Evolutionary conservation across 2,113 vertebrate genomes (phyloP).

Genomic region (Xiphorhynchus elegans): DNA sequence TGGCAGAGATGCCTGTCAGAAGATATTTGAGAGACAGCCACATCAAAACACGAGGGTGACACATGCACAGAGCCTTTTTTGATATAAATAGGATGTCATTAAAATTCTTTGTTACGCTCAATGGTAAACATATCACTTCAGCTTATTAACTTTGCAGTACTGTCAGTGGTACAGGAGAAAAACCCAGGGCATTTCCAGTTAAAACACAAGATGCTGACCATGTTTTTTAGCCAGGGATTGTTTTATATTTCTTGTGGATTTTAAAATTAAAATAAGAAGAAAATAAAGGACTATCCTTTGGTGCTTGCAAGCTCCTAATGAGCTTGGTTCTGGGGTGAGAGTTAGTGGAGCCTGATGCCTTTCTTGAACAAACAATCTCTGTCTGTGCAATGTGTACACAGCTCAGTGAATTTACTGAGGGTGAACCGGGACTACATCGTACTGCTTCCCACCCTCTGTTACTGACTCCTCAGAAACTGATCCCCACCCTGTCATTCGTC

Average conservation of each 20-base stretch:
- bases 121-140: background rate
- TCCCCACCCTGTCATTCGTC: background rate
- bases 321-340: background rate
- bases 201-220: background rate
- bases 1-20: slow-evolving; percentile 36
- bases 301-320: background rate
- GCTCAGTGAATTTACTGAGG: background rate
- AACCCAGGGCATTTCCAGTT: background rate
- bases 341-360: background rate
- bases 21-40: background rate
- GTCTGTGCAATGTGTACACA: background rate
- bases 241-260: background rate
- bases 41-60: slow-evolving; percentile 18
- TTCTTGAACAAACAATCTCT: slow-evolving; percentile 28
- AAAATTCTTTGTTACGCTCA: background rate
- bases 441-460: background rate
- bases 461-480: background rate
- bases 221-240: background rate
- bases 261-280: background rate
- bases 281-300: background rate
- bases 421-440: background rate
- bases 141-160: background rate
- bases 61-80: background rate
- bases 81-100: background rate
- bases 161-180: background rate